phyloP scores from a whole-genome alignment of 2,797 vertebrate genomes.

The Yasuhikotakia modesta region DNA sequence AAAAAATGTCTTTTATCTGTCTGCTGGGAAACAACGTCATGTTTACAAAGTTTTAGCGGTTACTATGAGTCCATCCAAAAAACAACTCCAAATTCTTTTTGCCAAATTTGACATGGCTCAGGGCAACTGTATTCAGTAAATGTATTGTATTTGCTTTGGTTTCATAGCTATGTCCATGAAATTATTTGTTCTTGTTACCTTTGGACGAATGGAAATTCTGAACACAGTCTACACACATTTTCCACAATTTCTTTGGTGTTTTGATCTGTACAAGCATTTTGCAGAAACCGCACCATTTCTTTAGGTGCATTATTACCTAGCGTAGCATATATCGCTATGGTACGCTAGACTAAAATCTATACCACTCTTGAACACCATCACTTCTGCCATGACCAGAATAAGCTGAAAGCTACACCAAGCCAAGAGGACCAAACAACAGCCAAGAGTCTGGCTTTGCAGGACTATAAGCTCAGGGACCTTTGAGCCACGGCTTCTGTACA shows the following conservation, averaged over 20 bases:
- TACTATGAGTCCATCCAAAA: too few species aligned
- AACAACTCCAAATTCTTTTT: too few species aligned
- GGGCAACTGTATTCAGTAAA: neutral
- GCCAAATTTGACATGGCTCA: neutral
- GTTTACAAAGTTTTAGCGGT: neutral
- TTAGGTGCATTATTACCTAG: neutral
- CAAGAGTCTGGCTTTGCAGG: neutral
- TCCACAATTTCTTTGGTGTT: neutral
- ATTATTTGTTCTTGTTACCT: neutral
- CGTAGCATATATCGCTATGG: too few species aligned
- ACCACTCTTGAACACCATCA: neutral
- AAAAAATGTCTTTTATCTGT: neutral
- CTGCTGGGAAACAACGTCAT: neutral
- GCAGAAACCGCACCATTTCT: neutral
- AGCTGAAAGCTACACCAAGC: too few species aligned
- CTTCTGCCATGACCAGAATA: neutral
- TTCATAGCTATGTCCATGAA: neutral
- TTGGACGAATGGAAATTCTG: neutral
- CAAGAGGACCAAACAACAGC: neutral
- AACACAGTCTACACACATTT: neutral
- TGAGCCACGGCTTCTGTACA: slow-evolving; percentile 16
- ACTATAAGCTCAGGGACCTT: neutral
- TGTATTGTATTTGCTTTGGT: slow-evolving; percentile 5
- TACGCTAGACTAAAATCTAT: neutral
- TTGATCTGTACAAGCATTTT: neutral